Conservation (phyloP, 2,797 vertebrate genomes). For the Poeciliopsis turneri region DNA sequence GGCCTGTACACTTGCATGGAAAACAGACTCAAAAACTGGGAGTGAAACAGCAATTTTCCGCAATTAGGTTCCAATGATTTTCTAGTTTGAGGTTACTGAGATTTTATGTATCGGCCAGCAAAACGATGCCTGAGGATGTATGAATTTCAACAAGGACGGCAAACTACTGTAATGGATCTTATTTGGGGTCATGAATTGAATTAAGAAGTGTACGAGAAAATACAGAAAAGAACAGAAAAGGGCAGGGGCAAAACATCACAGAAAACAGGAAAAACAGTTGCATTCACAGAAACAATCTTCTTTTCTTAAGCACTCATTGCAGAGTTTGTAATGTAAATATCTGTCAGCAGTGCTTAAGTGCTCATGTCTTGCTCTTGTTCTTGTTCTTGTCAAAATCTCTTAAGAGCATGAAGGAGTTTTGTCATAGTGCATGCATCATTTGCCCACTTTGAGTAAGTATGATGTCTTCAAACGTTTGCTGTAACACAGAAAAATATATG, state of each 20-base stretch:
- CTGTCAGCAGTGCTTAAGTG: slow-evolving; percentile 32
- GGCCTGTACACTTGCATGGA: slow-evolving; percentile 18
- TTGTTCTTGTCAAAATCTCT: slow-evolving; percentile 36
- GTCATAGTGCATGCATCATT: slow-evolving; percentile 3
- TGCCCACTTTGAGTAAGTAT: neutral
- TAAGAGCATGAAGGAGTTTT: slow-evolving; percentile 19
- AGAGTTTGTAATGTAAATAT: slow-evolving; percentile 37
- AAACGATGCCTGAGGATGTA: slow-evolving; percentile 65
- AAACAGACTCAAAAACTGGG: neutral
- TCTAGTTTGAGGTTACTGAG: slow-evolving; percentile 52
- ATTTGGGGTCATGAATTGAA: slow-evolving; percentile 51
- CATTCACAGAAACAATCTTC: slow-evolving; percentile 43
- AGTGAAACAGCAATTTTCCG: slow-evolving; percentile 19
- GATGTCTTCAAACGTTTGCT: neutral
- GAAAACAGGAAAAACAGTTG: slow-evolving; percentile 14
- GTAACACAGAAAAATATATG: neutral
- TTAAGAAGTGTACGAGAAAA: slow-evolving; percentile 12
- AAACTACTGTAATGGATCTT: slow-evolving; percentile 67
- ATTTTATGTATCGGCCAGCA: slow-evolving; percentile 66
- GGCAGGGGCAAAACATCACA: slow-evolving; percentile 7
- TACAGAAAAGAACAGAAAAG: slow-evolving; percentile 13
- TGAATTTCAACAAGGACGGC: slow-evolving; percentile 55
- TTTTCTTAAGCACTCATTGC: slow-evolving; percentile 24
- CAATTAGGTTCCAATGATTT: slow-evolving; percentile 50
- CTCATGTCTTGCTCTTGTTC: slow-evolving; percentile 24